phyloP scores from a whole-genome alignment of 2,797 vertebrate genomes.

The Tauraco hartlaubi region DNA sequence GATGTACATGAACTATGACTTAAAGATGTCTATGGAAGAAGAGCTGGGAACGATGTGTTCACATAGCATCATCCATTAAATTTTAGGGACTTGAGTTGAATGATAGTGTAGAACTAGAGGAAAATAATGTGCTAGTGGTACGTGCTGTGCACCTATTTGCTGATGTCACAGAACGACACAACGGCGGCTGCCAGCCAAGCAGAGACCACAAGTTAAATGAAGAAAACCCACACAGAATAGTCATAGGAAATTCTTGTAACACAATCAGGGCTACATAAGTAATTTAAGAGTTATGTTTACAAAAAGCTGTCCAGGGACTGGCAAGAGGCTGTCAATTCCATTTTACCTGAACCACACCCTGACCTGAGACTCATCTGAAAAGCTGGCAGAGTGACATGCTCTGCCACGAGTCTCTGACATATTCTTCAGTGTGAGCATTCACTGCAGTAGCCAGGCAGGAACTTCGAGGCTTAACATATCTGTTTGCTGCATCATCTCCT shows the following conservation, averaged over 20 bases:
- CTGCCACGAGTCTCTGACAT: background rate
- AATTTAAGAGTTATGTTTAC: background rate
- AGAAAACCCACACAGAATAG: background rate
- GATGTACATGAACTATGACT: background rate
- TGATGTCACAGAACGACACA: background rate
- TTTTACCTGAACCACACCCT: background rate
- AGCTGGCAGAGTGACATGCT: background rate
- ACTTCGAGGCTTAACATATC: background rate
- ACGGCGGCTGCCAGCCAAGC: background rate
- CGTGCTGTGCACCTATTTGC: background rate
- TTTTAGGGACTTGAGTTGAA: background rate
- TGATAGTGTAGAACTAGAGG: background rate
- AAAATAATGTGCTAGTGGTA: background rate
- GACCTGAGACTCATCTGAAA: background rate
- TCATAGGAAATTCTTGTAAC: background rate
- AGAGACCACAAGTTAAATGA: background rate
- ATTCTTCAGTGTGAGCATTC: background rate
- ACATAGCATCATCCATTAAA: background rate
- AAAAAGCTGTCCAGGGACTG: background rate
- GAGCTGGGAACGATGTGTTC: background rate
- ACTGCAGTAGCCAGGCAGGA: background rate
- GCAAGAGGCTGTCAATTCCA: background rate
- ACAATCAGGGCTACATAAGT: background rate
- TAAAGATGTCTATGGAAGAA: background rate
- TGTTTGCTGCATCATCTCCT: background rate